A percentile compares a stretch with the other conserved stretches of the same genome.
These are phyloP conservation scores for Chrysolina americana DNA, from an alignment of 2,888 invertebrate genomes.

Conservation along the genomic window DNA sequence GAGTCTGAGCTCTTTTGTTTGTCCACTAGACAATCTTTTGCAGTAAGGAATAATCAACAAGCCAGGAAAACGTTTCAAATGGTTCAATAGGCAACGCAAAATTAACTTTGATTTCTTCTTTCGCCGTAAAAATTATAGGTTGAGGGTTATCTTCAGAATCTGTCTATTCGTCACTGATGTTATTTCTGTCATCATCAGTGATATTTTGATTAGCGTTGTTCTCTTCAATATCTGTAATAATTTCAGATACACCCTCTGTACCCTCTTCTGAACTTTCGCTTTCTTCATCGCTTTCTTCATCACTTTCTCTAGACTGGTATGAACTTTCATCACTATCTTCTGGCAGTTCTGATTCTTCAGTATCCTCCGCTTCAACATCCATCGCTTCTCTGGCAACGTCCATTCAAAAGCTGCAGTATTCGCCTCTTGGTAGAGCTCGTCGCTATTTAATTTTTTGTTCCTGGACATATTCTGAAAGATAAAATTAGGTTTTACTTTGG, in stretches of 20 bases:
- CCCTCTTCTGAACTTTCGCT: constrained; percentile 14
- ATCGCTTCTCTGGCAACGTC: not conserved
- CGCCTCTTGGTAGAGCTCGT: not conserved
- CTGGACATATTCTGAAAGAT: not conserved
- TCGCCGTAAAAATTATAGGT: constrained; percentile 13
- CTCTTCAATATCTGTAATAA: constrained; percentile 1
- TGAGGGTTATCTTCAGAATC: constrained; percentile 28
- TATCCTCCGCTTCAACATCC: not conserved
- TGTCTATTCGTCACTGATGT: constrained; percentile 19
- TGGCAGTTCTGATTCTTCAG: not conserved
- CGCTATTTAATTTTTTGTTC: not conserved
- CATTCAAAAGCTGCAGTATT: not conserved
- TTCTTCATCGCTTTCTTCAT: constrained; percentile 15
- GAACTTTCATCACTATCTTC: constrained; percentile 5
- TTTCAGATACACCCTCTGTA: constrained; percentile 13
- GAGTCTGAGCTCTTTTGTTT: constrained; percentile 1
- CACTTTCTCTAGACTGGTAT: not conserved
- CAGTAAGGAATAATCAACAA: constrained; percentile 11
- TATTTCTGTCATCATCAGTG: not conserved
- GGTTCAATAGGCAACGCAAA: constrained; percentile 16
- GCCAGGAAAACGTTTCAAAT: constrained; percentile 10
- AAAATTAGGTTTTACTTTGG: not conserved
- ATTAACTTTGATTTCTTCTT: not conserved
- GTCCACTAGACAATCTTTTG: constrained; percentile 8
- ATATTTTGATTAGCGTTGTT: constrained; percentile 17